These are phyloP conservation scores for Sceloporus undulatus DNA, from an alignment of 2,113 vertebrate genomes.

Conservation along the genomic window DNA sequence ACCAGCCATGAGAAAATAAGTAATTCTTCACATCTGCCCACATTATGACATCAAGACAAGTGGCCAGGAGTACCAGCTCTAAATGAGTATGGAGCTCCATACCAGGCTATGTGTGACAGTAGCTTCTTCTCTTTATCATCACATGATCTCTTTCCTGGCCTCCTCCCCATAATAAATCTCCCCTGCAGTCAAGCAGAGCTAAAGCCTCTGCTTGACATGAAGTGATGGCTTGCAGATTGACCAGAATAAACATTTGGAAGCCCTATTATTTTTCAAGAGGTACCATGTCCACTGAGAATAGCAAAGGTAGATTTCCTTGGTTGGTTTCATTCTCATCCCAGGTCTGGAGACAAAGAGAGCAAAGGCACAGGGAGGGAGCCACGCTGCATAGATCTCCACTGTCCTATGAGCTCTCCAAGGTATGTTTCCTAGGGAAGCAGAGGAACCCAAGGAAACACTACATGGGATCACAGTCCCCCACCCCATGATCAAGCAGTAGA, in stretches of 20 bases:
- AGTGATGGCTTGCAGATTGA: not conserved
- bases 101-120: too few relatives aligned
- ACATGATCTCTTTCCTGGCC: not conserved
- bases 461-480: too few relatives aligned
- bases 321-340: conserved; percentile 23
- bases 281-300: not conserved
- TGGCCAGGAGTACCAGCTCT: not conserved
- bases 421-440: conserved; percentile 1
- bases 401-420: conserved; percentile 14
- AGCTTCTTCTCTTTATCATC: not conserved
- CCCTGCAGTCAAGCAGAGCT: not conserved
- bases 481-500: not conserved
- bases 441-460: not conserved
- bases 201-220: not conserved
- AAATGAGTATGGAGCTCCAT: not conserved
- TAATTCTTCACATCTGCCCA: not conserved
- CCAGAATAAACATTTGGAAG: not conserved
- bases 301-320: not conserved
- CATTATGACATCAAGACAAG: not conserved
- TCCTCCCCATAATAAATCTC: not conserved
- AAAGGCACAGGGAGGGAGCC: not conserved
- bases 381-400: not conserved
- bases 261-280: not conserved
- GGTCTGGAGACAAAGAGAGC: conserved; percentile 1
- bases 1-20: not conserved